These are phyloP conservation scores for Cataglyphis livida DNA, from an alignment of 2,888 invertebrate species.

Conservation along the genomic window DNA sequence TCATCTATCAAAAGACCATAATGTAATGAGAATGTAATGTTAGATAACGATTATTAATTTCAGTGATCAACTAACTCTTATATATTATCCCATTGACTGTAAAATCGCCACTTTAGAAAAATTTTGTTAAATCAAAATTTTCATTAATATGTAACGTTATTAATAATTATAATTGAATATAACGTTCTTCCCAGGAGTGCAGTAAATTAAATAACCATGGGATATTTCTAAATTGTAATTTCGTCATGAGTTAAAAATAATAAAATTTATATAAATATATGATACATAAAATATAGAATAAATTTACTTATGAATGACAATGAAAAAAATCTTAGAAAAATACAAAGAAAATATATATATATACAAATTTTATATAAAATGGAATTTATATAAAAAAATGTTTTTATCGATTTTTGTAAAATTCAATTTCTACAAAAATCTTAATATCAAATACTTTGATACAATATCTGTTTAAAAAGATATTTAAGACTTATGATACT, in stretches of 20 bases:
- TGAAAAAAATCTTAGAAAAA: neutral
- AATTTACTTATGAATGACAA: neutral
- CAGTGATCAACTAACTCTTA: conserved; percentile 36
- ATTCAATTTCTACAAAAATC: neutral
- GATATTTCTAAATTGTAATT: neutral
- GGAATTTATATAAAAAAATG: neutral
- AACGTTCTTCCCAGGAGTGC: neutral
- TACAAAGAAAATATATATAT: neutral
- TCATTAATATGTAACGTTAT: conserved; percentile 9
- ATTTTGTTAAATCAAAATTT: conserved; percentile 22
- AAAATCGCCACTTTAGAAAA: conserved; percentile 25
- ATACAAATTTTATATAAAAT: conserved; percentile 1
- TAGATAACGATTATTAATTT: conserved; percentile 43
- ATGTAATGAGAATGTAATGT: conserved; percentile 17
- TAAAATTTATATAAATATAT: conserved; percentile 10
- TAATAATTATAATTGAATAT: conserved; percentile 15
- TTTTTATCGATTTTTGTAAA: neutral
- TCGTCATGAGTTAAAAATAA: neutral
- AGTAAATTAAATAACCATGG: neutral
- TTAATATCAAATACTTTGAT: neutral
- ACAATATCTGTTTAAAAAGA: neutral
- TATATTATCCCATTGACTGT: conserved; percentile 2
- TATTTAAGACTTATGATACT: neutral
- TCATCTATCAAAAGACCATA: conserved; percentile 34
- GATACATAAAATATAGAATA: neutral